A percentile compares a stretch with the other conserved stretches of the same genome.
Conservation (phyloP, 2,113 vertebrate species). For the Pituophis catenifer region DNA sequence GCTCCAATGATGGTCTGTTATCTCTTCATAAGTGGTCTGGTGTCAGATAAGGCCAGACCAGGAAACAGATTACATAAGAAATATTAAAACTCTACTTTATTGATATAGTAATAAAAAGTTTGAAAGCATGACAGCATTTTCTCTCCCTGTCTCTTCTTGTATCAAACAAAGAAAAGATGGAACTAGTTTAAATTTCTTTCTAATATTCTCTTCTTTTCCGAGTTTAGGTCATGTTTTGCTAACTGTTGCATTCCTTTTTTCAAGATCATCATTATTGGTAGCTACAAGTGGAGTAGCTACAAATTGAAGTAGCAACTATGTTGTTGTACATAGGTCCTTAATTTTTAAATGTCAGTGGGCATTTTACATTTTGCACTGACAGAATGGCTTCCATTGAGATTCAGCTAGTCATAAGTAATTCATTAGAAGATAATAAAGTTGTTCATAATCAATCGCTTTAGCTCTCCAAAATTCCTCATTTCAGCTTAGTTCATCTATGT, state of each 20-base stretch:
- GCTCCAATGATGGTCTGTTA: too few relatives aligned
- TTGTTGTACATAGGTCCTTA: neutral
- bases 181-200: too few relatives aligned
- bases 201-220: too few relatives aligned
- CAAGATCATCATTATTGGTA: neutral
- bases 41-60: too few relatives aligned
- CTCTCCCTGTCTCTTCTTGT: too few relatives aligned
- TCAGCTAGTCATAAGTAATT: neutral
- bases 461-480: neutral
- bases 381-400: neutral
- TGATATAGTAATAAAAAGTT: neutral
- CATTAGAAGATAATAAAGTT: neutral
- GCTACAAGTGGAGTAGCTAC: neutral
- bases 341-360: neutral
- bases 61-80: too few relatives aligned
- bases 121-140: neutral
- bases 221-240: neutral
- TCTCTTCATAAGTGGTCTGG: too few relatives aligned
- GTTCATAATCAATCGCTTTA: neutral
- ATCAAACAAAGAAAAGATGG: too few relatives aligned
- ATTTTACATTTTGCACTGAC: neutral
- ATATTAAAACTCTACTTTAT: too few relatives aligned
- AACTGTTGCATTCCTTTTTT: neutral
- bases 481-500: neutral
- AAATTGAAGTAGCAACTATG: neutral